Percentiles rank a stretch among this genome's conserved stretches.
These are phyloP conservation scores for Ametastegia equiseti DNA, from an alignment of 2,888 invertebrate species.

Conservation along the genomic window DNA sequence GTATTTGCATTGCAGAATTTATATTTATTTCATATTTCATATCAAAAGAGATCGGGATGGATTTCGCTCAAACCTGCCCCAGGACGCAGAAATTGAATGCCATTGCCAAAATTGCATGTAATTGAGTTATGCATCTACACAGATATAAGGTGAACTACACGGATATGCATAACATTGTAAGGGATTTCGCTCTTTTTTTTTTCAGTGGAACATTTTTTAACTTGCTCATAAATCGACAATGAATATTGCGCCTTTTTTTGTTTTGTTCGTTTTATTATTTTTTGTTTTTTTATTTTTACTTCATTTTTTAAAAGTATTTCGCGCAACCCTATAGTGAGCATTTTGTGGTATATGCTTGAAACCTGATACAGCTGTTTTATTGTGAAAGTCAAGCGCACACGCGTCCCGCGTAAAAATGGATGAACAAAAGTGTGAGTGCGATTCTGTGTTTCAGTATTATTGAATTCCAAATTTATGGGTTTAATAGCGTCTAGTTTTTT, in stretches of 20 bases:
- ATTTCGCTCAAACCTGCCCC: neutral
- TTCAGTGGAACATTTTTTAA: too few relatives aligned
- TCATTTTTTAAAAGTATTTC: neutral
- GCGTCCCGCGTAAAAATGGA: neutral
- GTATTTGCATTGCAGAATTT: neutral
- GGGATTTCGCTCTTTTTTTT: too few relatives aligned
- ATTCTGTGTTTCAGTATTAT: constrained; percentile 62
- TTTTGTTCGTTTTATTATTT: neutral
- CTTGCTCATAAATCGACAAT: too few relatives aligned
- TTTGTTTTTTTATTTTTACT: neutral
- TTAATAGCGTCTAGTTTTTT: constrained; percentile 72
- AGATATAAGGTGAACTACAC: too few relatives aligned
- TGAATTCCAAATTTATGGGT: constrained; percentile 74
- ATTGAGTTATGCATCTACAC: neutral
- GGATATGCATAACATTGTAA: too few relatives aligned
- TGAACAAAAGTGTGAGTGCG: constrained; percentile 7
- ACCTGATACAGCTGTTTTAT: constrained; percentile 4
- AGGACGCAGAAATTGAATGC: neutral
- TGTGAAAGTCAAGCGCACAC: neutral
- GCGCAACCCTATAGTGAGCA: neutral
- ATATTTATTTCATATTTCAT: neutral
- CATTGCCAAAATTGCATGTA: neutral
- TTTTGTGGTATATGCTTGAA: neutral
- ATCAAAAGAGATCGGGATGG: neutral
- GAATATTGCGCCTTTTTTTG: neutral